phyloP scores from a whole-genome alignment of 1,140 invertebrate genomes.

The Frieseomelitta varia region DNA sequence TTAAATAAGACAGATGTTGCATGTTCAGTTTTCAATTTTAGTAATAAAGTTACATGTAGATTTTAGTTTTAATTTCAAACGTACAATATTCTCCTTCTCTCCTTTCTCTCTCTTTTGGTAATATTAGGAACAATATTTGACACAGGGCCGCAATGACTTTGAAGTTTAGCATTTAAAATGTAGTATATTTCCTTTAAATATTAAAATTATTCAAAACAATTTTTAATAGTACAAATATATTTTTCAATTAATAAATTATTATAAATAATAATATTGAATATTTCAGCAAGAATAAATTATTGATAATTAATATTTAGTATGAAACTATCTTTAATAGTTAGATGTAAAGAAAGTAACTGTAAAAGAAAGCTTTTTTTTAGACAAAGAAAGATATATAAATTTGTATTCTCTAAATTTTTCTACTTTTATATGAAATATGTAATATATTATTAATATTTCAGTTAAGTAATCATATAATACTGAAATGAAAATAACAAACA shows the following conservation, averaged over 20 bases:
- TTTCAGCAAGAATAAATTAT: too few relatives aligned
- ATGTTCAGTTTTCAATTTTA: not conserved
- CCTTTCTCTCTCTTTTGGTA: not conserved
- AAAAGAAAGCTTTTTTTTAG: not conserved
- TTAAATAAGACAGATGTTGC: not conserved
- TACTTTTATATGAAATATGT: too few relatives aligned
- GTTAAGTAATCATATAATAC: too few relatives aligned
- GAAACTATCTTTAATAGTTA: not conserved
- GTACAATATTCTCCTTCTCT: not conserved
- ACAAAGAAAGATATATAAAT: too few relatives aligned
- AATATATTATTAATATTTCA: too few relatives aligned
- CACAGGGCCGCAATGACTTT: not conserved
- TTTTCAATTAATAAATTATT: not conserved
- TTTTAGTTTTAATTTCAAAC: not conserved
- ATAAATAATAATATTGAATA: not conserved
- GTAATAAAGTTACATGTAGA: not conserved
- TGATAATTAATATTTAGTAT: not conserved
- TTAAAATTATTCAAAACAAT: not conserved
- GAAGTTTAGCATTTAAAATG: not conserved
- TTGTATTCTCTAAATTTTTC: too few relatives aligned
- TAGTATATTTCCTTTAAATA: not conserved
- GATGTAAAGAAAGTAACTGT: too few relatives aligned
- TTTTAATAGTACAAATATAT: not conserved
- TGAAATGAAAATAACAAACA: not conserved
- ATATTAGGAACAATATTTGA: not conserved